phyloP scores from a whole-genome alignment of 1,140 invertebrate species.

The Nylanderia fulva region DNA sequence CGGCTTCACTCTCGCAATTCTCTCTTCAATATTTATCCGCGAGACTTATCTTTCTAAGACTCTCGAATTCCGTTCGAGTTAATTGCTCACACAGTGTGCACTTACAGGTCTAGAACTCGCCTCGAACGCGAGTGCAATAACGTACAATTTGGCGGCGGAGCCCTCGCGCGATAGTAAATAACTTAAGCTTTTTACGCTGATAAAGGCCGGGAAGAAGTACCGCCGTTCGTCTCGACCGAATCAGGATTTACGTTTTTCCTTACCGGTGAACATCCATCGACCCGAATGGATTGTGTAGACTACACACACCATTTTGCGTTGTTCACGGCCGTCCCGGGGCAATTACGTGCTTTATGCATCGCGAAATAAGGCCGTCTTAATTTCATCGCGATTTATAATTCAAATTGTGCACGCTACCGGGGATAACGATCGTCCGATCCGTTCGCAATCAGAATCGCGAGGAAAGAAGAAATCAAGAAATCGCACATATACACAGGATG shows the following conservation, averaged over 20 bases:
- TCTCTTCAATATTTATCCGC: slow-evolving; percentile 14
- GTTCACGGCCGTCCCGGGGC: slow-evolving; percentile 50
- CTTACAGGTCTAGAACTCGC: slow-evolving; percentile 34
- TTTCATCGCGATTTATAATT: slow-evolving; percentile 73
- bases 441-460: slow-evolving; percentile 16
- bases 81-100: slow-evolving; percentile 43
- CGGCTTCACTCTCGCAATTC: neutral
- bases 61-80: slow-evolving; percentile 34
- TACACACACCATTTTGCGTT: neutral
- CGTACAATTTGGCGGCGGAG: slow-evolving; percentile 50
- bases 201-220: slow-evolving; percentile 34
- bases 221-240: slow-evolving; percentile 44
- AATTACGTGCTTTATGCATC: slow-evolving; percentile 77
- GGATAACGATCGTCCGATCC: slow-evolving; percentile 39
- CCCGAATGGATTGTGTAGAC: slow-evolving; percentile 22
- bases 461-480: neutral
- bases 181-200: slow-evolving; percentile 51
- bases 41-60: neutral
- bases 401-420: slow-evolving; percentile 65
- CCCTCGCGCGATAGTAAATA: slow-evolving; percentile 48
- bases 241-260: slow-evolving; percentile 58
- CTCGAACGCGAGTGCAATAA: slow-evolving; percentile 34
- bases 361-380: slow-evolving; percentile 71
- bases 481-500: neutral
- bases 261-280: slow-evolving; percentile 47